Evolutionary conservation across 2,113 vertebrate species (phyloP).

Genomic region (Carassius auratus): DNA sequence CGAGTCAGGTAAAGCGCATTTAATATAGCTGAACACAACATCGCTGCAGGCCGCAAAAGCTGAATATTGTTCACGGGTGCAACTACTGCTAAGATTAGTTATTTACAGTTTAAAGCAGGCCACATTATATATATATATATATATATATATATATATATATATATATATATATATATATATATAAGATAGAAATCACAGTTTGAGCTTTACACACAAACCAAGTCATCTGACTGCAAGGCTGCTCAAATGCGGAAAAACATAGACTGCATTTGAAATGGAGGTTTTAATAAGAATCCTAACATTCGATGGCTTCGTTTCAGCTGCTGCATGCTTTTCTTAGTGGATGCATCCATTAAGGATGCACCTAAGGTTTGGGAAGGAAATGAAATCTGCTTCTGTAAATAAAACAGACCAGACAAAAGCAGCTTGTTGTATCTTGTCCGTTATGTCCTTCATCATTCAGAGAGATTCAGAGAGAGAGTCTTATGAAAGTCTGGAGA

Average conservation of each 20-base stretch:
- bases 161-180: neutral
- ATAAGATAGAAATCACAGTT: neutral
- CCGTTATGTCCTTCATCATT: slow-evolving; percentile 31
- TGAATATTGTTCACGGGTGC: neutral
- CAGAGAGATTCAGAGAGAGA: neutral
- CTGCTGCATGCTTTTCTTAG: neutral
- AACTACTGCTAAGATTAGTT: neutral
- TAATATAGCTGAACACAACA: neutral
- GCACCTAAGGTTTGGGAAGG: neutral
- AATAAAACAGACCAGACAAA: neutral
- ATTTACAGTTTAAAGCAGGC: neutral
- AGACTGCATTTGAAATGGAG: slow-evolving; percentile 5
- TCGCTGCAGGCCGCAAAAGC: neutral
- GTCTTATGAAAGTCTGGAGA: slow-evolving; percentile 38
- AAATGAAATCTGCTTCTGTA: neutral
- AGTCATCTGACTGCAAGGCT: slow-evolving; percentile 1
- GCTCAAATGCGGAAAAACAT: neutral
- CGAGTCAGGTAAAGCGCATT: slow-evolving; percentile 1
- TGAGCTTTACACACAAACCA: neutral
- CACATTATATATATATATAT: neutral
- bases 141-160: neutral
- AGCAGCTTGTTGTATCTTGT: neutral
- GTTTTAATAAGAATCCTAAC: neutral
- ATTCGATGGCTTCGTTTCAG: neutral
- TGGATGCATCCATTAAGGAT: too few relatives aligned